These are phyloP conservation scores for Drosophila miranda DNA, from an alignment of 1,140 invertebrate genomes.

Conservation along the genomic window DNA sequence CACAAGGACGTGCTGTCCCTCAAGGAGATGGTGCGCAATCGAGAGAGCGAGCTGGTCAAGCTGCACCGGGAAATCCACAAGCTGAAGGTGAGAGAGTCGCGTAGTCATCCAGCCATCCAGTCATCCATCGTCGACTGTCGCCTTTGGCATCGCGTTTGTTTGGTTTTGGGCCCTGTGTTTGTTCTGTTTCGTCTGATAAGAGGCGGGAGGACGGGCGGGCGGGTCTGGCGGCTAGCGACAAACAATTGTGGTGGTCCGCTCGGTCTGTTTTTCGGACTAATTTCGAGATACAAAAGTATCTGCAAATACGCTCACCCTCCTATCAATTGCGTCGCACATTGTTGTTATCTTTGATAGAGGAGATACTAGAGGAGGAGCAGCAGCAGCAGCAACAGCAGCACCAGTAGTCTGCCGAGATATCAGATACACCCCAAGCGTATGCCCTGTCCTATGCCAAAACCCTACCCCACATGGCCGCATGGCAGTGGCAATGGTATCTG, in stretches of 20 bases:
- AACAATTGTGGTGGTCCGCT: constrained; percentile 30
- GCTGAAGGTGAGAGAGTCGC: constrained; percentile 83
- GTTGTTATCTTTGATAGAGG: constrained; percentile 58
- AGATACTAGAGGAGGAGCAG: not conserved
- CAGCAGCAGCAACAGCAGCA: constrained; percentile 19
- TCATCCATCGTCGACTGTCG: constrained; percentile 53
- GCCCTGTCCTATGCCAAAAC: too few species aligned
- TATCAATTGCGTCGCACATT: constrained; percentile 60
- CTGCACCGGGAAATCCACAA: constrained; percentile 86
- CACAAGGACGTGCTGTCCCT: constrained; percentile 51
- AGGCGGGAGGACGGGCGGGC: not conserved
- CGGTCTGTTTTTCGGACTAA: constrained; percentile 55
- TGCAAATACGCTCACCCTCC: constrained; percentile 33
- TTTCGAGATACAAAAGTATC: constrained; percentile 60
- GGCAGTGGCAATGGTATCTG: constrained; percentile 8
- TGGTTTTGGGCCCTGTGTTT: constrained; percentile 28
- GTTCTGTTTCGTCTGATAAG: too few species aligned
- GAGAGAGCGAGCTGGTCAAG: constrained; percentile 70
- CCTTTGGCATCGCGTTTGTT: constrained; percentile 25
- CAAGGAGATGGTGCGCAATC: constrained; percentile 56
- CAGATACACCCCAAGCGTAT: constrained; percentile 34
- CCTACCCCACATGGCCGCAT: constrained; percentile 1
- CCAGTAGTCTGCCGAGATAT: constrained; percentile 55
- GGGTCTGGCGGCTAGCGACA: not conserved
- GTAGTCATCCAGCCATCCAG: constrained; percentile 3